Evolutionary conservation across 2,797 vertebrate species (phyloP), one percentile per base, ranked within the genome.

Genomic region (Kryptopterus vitreolus): DNA sequence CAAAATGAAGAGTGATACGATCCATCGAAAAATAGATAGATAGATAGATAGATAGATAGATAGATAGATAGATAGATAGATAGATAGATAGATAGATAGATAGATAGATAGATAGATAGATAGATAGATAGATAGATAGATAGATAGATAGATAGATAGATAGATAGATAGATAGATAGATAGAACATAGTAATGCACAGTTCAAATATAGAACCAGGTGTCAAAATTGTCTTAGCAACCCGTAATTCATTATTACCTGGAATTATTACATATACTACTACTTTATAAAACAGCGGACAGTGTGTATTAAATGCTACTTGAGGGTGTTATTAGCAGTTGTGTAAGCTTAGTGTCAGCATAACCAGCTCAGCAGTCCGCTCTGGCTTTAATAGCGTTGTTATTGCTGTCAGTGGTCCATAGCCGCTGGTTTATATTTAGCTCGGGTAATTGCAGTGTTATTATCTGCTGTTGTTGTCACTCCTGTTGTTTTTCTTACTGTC

Each of bases 381-480:
- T 81, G 11, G 26, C 57, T 86, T 87, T 86, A 86, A 87, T 87
- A 73, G 82, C 75, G 53, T 84, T 84, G 82, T 84, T 78, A 81
- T 86, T 81, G 85, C 83, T 81, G 83, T 82, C 83, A 84, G 76
- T 73, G 84, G 79, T 78, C 83, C 85, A 78, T 85, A 82, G 81
- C 83, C 80, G 63, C 75, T 78, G 83, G 83, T 86, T 70, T 86
- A 84, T 87, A 85, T 87, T 86, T 86, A 83, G 86, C 85, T 76
- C 55, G 72, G 83, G 82, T 87, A 86, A 87, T 87, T 87, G 86
- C 76, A 33, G 80, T 79, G 85, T 84, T 87, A 85, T 85, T 87
- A 87, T 87, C 83, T 79, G 81, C 82, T 81, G 83, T 84, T 87
- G 86, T 85, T 86, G 80, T 87, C 85, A 83, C 76, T 85, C 81